phyloP scores from a whole-genome alignment of 1,140 invertebrate species.

The Mamestra configurata region DNA sequence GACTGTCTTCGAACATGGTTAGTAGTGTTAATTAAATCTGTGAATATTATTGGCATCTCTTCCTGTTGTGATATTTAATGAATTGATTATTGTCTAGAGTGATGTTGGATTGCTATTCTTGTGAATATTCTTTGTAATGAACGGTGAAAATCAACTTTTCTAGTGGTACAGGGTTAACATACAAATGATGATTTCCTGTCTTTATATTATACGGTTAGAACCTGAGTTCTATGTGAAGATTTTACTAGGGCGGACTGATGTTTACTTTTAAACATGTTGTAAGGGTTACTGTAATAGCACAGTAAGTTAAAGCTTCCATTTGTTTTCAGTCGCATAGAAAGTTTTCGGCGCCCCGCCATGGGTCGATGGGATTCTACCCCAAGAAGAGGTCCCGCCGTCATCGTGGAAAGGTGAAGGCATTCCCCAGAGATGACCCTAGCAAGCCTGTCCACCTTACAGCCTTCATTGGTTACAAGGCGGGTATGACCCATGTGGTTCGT shows the following conservation, averaged over 20 bases:
- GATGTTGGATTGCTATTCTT: background rate
- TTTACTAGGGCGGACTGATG: slow-evolving; percentile 87
- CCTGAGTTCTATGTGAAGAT: slow-evolving; percentile 84
- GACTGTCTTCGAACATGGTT: slow-evolving; percentile 77
- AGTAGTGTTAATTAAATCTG: slow-evolving; percentile 60
- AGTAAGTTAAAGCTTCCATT: slow-evolving; percentile 20
- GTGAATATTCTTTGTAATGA: slow-evolving; percentile 14
- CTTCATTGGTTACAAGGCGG: slow-evolving; percentile 99
- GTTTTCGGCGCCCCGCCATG: slow-evolving; percentile 99
- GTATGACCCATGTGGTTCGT: slow-evolving; percentile 99
- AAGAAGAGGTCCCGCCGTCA: slow-evolving; percentile 98
- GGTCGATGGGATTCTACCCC: slow-evolving; percentile 99
- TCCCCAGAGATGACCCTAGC: slow-evolving; percentile 99
- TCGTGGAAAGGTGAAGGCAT: slow-evolving; percentile 99
- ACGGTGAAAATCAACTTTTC: background rate
- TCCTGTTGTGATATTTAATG: slow-evolving; percentile 25
- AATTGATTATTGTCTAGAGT: background rate
- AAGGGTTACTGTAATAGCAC: too few species aligned
- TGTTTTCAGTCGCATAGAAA: slow-evolving; percentile 98
- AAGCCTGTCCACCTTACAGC: slow-evolving; percentile 99
- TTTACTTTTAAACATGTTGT: background rate
- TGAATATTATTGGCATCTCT: slow-evolving; percentile 58
- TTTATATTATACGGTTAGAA: slow-evolving; percentile 84
- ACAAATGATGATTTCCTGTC: slow-evolving; percentile 79
- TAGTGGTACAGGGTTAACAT: background rate